phyloP scores from a whole-genome alignment of 1,140 invertebrate genomes.

The Bombus breviceps region DNA sequence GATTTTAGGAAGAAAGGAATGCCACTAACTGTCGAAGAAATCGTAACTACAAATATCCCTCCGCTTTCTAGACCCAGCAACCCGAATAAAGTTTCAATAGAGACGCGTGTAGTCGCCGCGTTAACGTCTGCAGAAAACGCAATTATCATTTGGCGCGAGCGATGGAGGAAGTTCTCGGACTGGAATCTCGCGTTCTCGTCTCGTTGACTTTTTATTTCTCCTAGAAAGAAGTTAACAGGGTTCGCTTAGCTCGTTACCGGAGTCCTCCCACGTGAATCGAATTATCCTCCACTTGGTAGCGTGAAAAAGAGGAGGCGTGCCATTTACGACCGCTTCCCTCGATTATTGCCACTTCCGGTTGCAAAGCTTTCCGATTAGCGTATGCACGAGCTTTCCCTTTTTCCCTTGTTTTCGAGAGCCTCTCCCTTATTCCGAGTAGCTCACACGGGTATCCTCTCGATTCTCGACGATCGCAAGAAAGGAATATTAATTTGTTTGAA shows the following conservation, averaged over 20 bases:
- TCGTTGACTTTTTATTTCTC: constrained; percentile 61
- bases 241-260: constrained; percentile 43
- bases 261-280: constrained; percentile 54
- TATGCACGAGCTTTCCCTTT: constrained; percentile 48
- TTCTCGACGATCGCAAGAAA: neutral
- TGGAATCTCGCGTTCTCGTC: constrained; percentile 40
- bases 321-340: constrained; percentile 38
- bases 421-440: neutral
- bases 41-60: neutral
- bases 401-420: no score
- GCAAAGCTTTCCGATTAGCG: constrained; percentile 28
- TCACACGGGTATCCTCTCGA: neutral
- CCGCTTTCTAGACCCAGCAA: neutral
- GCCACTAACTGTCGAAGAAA: neutral
- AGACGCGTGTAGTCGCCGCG: no score
- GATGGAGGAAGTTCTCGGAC: constrained; percentile 36
- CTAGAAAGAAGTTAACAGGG: constrained; percentile 5
- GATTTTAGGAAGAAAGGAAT: neutral
- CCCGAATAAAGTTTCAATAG: no score
- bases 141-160: no score
- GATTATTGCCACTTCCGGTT: constrained; percentile 42
- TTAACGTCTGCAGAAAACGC: constrained; percentile 10
- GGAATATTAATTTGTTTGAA: constrained; percentile 53
- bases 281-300: constrained; percentile 48
- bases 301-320: constrained; percentile 54